Base-by-base conservation (phyloP, 2,888 invertebrate genomes). In the Malacosoma neustria region DNA sequence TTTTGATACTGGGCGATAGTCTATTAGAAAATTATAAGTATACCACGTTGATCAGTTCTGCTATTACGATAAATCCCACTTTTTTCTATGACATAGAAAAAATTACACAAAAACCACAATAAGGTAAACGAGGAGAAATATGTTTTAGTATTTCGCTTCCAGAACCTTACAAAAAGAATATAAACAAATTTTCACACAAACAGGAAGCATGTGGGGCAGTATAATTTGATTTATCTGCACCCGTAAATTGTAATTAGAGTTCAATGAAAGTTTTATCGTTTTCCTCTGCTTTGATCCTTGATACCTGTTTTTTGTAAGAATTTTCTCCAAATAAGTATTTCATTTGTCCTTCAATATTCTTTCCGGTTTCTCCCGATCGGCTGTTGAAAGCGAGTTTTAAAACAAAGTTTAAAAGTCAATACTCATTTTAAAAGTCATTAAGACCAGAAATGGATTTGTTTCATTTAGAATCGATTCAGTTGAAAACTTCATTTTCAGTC, bases 201-300 rank as follows among this genome's bases (percentile, higher is more conserved):
- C 34, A 38, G 38, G 32, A 36, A 42, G 35, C 32, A 35, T 33
- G 11, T 33, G 30, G 3, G 31, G 39, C 38, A 30, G 22, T 42
- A 45, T 38, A 41, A 44, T 41, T 39, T 44, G 46, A 48, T 48
- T 48, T 46, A 45, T 34, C 31, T 31, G 35, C 36, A 36, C 39
- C 22, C 40, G 32, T 39, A 29, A 30, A 41, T 41, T 35, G 43
- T 32, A 35, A 36, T 42, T 37, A 38, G 39, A 38, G 39, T 42
- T 32, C 34, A 35, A 35, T 38, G 34, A 34, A 35, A 37, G 31
- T 35, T 39, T 46, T 45, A 49, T 43, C 30, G 38, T 29, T 42
- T 43, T 42, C 43, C 46, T 41, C 32, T 42, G 35, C 48, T 49
- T 48, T 49, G 46, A 49, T 43, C 22, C 1, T n/a, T 13, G 13